Evolutionary conservation across 2,888 invertebrate genomes (phyloP), one percentile per base, ranked within the genome.

Genomic region (Drosophila diplacantha): DNA sequence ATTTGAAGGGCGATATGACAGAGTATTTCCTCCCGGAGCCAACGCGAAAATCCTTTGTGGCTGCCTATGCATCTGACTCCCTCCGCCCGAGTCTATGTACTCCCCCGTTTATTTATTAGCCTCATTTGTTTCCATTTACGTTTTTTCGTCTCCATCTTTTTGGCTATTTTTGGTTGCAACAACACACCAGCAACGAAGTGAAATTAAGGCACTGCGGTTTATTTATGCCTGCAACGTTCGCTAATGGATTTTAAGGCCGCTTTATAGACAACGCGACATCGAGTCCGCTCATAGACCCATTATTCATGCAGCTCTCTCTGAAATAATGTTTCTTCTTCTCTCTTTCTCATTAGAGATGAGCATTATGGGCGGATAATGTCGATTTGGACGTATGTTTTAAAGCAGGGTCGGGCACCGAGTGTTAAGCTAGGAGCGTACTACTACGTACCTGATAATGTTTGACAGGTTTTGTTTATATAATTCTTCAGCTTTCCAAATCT

Each of bases 191-290:
- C 57, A 59, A 49, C 46, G 43, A 31, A 46, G 46, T 59, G 39
- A 75, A 75, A 75, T 75, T 78, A 72, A 75, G 79, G 73, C 75
- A 67, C 46, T 71, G 73, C 61, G 75, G 71, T 75, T 75, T 71
- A 75, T 77, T 73, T 75, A 77, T 74, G 77, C 72, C 58, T 47
- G 64, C 43, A 68, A 60, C 71, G 71, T 72, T 81, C 58, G 57
- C 77, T 78, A 78, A 78, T 81, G 81, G 81, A 72, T 78, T 78
- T 72, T 75, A 78, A 81, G 74, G 79, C 74, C 71, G 66, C 53
- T 68, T 73, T 69, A 80, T 77, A 75, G 73, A 62, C 74, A 66
- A 62, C 66, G 75, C 71, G 71, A 74, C 75, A 76, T 66, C 59
- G 46, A 52, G 58, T 52, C 51, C 35, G 49, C 41, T 41, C 55